Conservation (phyloP, 2,888 invertebrate species). For the Asteroscopus sphinx region DNA sequence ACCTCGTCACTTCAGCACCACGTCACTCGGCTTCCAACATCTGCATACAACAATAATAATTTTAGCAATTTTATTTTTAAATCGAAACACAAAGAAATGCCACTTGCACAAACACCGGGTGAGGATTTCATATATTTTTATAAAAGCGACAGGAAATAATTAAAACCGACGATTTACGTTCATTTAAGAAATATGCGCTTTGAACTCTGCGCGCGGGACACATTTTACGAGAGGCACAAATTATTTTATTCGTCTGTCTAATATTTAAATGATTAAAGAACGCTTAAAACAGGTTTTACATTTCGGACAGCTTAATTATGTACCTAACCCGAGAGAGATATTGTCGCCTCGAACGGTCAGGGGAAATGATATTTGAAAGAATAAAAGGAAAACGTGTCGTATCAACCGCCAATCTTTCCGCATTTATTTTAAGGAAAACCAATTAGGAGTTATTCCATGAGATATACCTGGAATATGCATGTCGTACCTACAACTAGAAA, state of each 20-base stretch:
- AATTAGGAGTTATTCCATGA: slow-evolving; percentile 25
- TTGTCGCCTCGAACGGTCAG: slow-evolving; percentile 8
- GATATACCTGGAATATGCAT: slow-evolving; percentile 17
- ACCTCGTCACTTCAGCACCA: slow-evolving; percentile 41
- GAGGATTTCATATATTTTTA: slow-evolving; percentile 45
- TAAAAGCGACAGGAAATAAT: slow-evolving; percentile 62
- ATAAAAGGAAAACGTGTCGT: slow-evolving; percentile 31
- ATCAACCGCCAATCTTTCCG: slow-evolving; percentile 39
- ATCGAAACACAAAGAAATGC: slow-evolving; percentile 58
- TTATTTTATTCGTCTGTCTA: slow-evolving; percentile 50
- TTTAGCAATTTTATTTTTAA: slow-evolving; percentile 60
- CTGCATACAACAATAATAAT: slow-evolving; percentile 57
- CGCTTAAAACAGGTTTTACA: slow-evolving; percentile 43
- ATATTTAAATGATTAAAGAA: slow-evolving; percentile 51
- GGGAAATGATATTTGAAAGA: slow-evolving; percentile 10
- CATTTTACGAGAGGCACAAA: slow-evolving; percentile 55
- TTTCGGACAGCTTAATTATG: slow-evolving; percentile 25
- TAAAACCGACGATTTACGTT: slow-evolving; percentile 58
- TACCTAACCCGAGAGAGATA: slow-evolving; percentile 8
- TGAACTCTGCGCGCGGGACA: slow-evolving; percentile 54
- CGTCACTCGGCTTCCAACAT: slow-evolving; percentile 33
- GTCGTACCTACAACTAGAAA: slow-evolving; percentile 29
- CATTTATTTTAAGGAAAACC: slow-evolving; percentile 5
- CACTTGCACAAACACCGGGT: slow-evolving; percentile 46
- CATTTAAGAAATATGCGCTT: slow-evolving; percentile 56